Conservation (phyloP, 2,113 vertebrate species). For the Tachysurus fulvidraco region DNA sequence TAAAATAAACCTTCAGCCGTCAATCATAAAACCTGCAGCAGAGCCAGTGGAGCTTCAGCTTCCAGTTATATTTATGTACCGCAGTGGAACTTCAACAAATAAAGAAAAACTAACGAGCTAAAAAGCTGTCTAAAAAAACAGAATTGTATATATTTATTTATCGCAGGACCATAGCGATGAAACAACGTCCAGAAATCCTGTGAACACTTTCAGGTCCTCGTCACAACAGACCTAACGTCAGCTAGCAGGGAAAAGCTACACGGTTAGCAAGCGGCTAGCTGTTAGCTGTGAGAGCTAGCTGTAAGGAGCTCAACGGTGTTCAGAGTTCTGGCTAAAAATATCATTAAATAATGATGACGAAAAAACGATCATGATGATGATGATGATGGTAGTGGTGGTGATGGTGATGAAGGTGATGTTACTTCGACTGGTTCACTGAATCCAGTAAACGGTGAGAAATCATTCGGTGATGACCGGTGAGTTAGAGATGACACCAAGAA, state of each 20-base stretch:
- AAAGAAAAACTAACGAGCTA: neutral
- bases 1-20: neutral
- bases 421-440: neutral
- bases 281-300: neutral
- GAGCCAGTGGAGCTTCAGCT: neutral
- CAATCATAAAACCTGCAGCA: conserved; percentile 27
- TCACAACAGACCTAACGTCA: neutral
- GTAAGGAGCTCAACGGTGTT: too few relatives aligned
- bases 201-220: neutral
- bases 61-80: neutral
- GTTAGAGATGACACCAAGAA: neutral
- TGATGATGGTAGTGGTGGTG: too few relatives aligned
- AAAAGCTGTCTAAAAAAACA: too few relatives aligned
- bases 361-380: neutral
- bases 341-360: neutral
- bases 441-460: neutral
- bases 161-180: neutral
- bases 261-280: neutral
- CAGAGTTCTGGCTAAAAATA: too few relatives aligned
- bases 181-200: neutral
- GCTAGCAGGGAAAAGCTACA: too few relatives aligned
- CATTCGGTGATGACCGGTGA: too few relatives aligned
- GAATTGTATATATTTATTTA: neutral
- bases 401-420: neutral
- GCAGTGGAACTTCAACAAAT: neutral